Base-by-base conservation (phyloP, 1,140 invertebrate genomes). In the Aphidius ervi region DNA sequence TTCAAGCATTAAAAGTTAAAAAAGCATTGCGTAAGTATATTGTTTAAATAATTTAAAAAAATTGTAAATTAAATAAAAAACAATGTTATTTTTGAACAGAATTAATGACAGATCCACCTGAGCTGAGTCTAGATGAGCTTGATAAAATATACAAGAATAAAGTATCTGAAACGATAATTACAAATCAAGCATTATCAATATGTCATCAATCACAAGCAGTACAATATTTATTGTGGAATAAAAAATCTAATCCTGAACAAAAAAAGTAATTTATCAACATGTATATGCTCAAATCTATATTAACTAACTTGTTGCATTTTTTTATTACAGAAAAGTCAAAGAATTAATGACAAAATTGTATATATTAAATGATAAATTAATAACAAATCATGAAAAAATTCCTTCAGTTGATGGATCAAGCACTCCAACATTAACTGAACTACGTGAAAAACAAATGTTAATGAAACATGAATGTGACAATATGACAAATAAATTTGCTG, bases 401-500 rank as follows among this genome's bases (percentile, higher is more conserved):
- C 61, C 64, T 0, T 31, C 23, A 3, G 4, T 31, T 31, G 23
- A 31, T 31, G 4, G 4, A 3, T 31, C 23, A 31, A 31, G 4
- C 4, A 31, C 1, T 31, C 23, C 23, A 31, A 31, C 23, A 31
- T 3, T 31, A 31, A 31, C 23, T 31, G 16, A 61, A 16, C 53
- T 64, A 7, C 46, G 48, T 10, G 43, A 53, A 31, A 56, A 66
- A 39, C 64, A 73, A 23, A 39, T 69, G 9, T 0, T 65, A 3
- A 60, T 75, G 42, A 72, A 69, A 62, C 43, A 63, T 6, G 46
- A 74, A 54, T 71, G 61, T 53, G 58, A 67, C 9, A 40, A 68
- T 40, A 43, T 55, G 3, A 6, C 73, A 4, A 63, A 58, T 4
- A 55, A 72, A 1, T 65, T 74, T 20, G 54, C 64, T 7, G 57